Evolutionary conservation across 2,888 invertebrate species (phyloP), one percentile per base, ranked within the genome.

Genomic region (Lasioglossum zephyrum): DNA sequence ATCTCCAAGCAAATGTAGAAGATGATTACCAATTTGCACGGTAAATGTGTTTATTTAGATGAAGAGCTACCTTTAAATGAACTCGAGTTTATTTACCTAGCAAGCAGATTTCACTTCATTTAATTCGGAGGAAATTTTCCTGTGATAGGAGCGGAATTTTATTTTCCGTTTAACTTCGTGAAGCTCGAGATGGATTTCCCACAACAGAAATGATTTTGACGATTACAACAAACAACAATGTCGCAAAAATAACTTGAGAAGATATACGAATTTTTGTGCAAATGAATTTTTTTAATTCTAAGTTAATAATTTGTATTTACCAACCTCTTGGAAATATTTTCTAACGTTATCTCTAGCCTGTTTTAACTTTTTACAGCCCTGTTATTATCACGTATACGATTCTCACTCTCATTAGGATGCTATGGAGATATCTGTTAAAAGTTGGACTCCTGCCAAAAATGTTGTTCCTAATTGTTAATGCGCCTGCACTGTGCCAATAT

Each of bases 91-190:
- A 81, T 81, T 53, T 79, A 79, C 63, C 63, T 9, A 16, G 31
- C 49, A 6, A 49, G 18, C 41, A 31, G 73, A 39, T 81, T 44
- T 22, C n/a, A 31, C 41, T n/a, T 66, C 81, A 22, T 49, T 81
- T 73, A 81, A 79, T 66, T 18, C n/a, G 22, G 47, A 66, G 79
- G 73, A 79, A 79, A 79, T 81, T 79, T 66, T 22, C n/a, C 72
- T 79, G n/a, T 79, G 66, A 81, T 53, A 63, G 41, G 9, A 66
- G 16, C 26, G n/a, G 49, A 41, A 73, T 39, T 79, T 81, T 72
- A 81, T 79, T 49, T 26, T 13, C 36, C 47, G n/a, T 44, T 70
- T 74, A 69, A 82, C 53, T 22, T 11, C 26, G 13, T 16, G 39
- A 31, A 36, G 16, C 53, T 44, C 22, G 18, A 18, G 18, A 41